Percentiles rank a stretch among this genome's conserved stretches.
Conservation (phyloP, 2,113 vertebrate genomes). For the Lepus americanus region DNA sequence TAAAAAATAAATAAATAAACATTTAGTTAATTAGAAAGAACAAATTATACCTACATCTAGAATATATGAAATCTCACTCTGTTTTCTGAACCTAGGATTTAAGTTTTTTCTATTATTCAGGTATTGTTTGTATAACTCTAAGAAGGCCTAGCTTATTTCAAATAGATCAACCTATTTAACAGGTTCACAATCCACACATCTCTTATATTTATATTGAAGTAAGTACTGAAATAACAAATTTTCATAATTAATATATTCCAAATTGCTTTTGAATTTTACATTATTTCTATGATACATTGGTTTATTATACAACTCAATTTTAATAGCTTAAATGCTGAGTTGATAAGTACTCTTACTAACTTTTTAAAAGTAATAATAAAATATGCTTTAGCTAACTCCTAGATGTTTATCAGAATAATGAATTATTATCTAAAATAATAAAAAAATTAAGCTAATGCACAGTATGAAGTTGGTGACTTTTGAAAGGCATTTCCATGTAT, state of each 20-base stretch:
- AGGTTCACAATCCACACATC: neutral
- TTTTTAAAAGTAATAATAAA: slow-evolving; percentile 43
- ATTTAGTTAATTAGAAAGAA: slow-evolving; percentile 24
- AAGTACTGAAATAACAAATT: neutral
- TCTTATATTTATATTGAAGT: neutral
- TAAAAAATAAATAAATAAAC: neutral
- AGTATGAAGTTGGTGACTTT: slow-evolving; percentile 15
- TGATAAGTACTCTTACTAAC: neutral
- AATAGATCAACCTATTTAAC: neutral
- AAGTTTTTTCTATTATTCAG: neutral
- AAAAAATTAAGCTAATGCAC: neutral
- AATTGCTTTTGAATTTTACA: neutral
- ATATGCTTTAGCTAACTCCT: neutral
- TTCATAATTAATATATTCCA: neutral
- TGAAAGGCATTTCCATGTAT: slow-evolving; percentile 5
- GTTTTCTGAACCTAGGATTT: neutral
- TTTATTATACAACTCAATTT: slow-evolving; percentile 6
- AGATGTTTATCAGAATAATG: neutral
- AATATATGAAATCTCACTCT: neutral
- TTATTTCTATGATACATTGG: neutral
- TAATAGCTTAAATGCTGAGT: neutral
- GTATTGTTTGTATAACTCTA: neutral
- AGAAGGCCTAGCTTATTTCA: neutral
- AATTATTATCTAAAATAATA: slow-evolving; percentile 30
- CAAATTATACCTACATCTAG: neutral